A percentile compares a stretch with the other conserved stretches of the same genome.
Evolutionary conservation across 2,888 invertebrate genomes (phyloP).

Genomic region (Zaprionus obscuricornis): DNA sequence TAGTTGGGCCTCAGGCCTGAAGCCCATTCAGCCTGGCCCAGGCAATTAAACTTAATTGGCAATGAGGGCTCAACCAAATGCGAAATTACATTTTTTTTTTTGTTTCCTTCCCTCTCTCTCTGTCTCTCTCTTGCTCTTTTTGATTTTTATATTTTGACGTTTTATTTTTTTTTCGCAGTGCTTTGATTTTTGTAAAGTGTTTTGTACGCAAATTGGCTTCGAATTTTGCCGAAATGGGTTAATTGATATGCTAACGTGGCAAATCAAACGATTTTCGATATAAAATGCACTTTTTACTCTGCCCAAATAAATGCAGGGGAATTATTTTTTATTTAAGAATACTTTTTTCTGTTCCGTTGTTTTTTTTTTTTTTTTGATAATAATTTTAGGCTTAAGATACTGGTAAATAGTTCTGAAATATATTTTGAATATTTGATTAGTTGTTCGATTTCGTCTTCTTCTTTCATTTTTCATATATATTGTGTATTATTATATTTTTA

Average conservation of each 20-base stretch:
- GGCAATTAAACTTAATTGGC: slow-evolving; percentile 75
- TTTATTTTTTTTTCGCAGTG: slow-evolving; percentile 6
- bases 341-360: no score
- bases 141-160: slow-evolving; percentile 4
- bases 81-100: slow-evolving; percentile 26
- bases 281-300: slow-evolving; percentile 6
- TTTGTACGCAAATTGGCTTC: slow-evolving; percentile 35
- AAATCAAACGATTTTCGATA: slow-evolving; percentile 21
- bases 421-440: no score
- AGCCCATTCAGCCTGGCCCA: slow-evolving; percentile 40
- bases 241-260: slow-evolving; percentile 51
- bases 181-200: slow-evolving; percentile 56
- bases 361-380: no score
- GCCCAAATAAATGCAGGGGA: background rate
- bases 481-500: no score
- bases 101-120: background rate
- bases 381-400: no score
- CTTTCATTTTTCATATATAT: no score
- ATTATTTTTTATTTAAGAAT: slow-evolving; percentile 1
- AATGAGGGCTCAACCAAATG: slow-evolving; percentile 52
- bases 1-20: slow-evolving; percentile 40
- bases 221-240: slow-evolving; percentile 39
- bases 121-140: background rate
- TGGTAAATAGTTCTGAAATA: no score
- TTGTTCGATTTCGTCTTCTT: no score